phyloP scores from a whole-genome alignment of 2,888 invertebrate species.

The Euplexia lucipara region DNA sequence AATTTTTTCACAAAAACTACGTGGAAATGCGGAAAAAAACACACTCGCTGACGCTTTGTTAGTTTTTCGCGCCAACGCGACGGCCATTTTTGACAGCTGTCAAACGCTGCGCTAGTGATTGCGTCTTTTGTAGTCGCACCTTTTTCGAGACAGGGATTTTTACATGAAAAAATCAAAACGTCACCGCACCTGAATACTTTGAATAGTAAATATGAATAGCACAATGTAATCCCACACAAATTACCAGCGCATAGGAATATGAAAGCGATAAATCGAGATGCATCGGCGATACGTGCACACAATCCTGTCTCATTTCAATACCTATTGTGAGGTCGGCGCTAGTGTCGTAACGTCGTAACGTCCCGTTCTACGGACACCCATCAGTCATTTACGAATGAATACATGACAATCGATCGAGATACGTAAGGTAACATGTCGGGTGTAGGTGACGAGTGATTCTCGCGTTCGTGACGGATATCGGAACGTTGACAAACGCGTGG shows the following conservation, averaged over 20 bases:
- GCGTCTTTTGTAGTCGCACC: constrained; percentile 83
- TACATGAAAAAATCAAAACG: constrained; percentile 58
- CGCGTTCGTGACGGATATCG: constrained; percentile 76
- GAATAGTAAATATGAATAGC: constrained; percentile 80
- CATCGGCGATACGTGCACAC: constrained; percentile 83
- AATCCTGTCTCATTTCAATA: constrained; percentile 84
- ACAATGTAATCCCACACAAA: constrained; percentile 86
- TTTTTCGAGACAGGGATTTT: constrained; percentile 62
- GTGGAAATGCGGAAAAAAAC: constrained; percentile 82
- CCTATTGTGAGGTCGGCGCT: constrained; percentile 80
- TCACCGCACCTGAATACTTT: constrained; percentile 66
- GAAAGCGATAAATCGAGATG: constrained; percentile 87
- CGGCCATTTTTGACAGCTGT: constrained; percentile 89
- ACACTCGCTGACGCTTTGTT: constrained; percentile 80
- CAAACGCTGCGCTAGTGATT: constrained; percentile 81
- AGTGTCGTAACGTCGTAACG: constrained; percentile 79
- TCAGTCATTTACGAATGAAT: constrained; percentile 85
- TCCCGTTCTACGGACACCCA: constrained; percentile 77
- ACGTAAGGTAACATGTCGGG: constrained; percentile 81
- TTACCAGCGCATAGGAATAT: constrained; percentile 81
- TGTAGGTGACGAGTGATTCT: constrained; percentile 82
- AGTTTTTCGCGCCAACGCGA: constrained; percentile 86
- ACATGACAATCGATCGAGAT: constrained; percentile 84
- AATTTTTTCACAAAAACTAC: constrained; percentile 85
- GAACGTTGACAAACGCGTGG: constrained; percentile 81